These are phyloP conservation scores for Neodiprion virginianus DNA, from an alignment of 1,140 invertebrate species.

Conservation along the genomic window DNA sequence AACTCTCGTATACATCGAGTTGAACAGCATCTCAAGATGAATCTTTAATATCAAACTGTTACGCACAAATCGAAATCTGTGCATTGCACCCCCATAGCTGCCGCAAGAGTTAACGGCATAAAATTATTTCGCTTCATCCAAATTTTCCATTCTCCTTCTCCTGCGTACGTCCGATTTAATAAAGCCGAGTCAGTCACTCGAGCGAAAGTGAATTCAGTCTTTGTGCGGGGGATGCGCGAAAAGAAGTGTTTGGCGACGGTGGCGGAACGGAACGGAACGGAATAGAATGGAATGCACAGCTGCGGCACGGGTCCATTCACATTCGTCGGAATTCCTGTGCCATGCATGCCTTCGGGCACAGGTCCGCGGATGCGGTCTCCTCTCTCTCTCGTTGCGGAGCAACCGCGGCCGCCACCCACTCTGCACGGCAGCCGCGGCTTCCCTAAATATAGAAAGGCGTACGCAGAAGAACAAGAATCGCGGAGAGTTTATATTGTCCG, in stretches of 20 bases:
- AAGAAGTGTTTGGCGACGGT: not conserved
- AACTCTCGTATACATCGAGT: too few relatives aligned
- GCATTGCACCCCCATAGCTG: too few relatives aligned
- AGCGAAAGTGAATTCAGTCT: too few relatives aligned
- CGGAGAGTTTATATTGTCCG: too few relatives aligned
- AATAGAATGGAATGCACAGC: not conserved
- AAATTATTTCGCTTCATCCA: too few relatives aligned
- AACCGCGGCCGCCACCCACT: not conserved
- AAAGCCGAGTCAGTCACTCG: too few relatives aligned
- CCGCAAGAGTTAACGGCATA: too few relatives aligned
- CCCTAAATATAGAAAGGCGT: not conserved
- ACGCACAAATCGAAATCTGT: too few relatives aligned
- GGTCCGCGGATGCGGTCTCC: not conserved
- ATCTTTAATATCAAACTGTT: too few relatives aligned
- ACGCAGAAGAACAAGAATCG: not conserved
- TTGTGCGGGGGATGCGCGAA: not conserved
- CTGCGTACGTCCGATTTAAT: too few relatives aligned
- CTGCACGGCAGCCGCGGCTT: not conserved
- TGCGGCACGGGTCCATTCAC: not conserved
- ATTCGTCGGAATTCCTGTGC: constrained; percentile 1
- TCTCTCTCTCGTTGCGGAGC: not conserved
- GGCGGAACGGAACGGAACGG: not conserved
- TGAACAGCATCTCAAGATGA: too few relatives aligned
- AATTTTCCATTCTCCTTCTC: too few relatives aligned
- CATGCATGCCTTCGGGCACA: not conserved